A percentile compares a stretch with the other conserved stretches of the same genome.
Conservation (phyloP, 2,888 invertebrate genomes). For the Catocala fraxini region DNA sequence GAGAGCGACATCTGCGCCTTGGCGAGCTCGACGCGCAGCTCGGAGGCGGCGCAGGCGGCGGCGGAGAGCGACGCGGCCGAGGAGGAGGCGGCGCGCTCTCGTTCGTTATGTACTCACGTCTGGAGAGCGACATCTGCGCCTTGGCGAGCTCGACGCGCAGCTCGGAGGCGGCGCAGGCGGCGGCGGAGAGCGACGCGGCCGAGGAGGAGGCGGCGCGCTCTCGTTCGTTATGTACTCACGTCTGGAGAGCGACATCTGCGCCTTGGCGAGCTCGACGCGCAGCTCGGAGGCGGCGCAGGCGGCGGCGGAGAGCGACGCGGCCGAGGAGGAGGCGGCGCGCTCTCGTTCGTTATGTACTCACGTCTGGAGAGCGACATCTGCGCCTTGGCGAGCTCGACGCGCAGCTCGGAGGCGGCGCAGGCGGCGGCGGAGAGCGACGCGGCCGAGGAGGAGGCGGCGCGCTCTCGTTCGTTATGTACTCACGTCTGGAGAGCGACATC, state of each 20-base stretch:
- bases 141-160: slow-evolving; percentile 44
- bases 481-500: slow-evolving; percentile 42
- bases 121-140: slow-evolving; percentile 40
- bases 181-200: slow-evolving; percentile 61
- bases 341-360: too few relatives aligned
- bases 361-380: slow-evolving; percentile 45
- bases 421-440: slow-evolving; percentile 61
- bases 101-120: too few relatives aligned
- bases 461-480: slow-evolving; percentile 71
- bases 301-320: slow-evolving; percentile 61
- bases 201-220: slow-evolving; percentile 56
- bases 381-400: slow-evolving; percentile 42
- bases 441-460: slow-evolving; percentile 54
- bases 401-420: slow-evolving; percentile 54
- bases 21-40: slow-evolving; percentile 47
- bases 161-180: slow-evolving; percentile 55
- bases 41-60: slow-evolving; percentile 54
- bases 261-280: slow-evolving; percentile 41
- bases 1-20: slow-evolving; percentile 35
- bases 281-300: slow-evolving; percentile 55
- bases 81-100: slow-evolving; percentile 57
- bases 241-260: slow-evolving; percentile 45
- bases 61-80: slow-evolving; percentile 64
- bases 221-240: too few relatives aligned
- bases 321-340: slow-evolving; percentile 55